Base-by-base conservation (phyloP, 2,888 invertebrate species). In the Amblyjoppa proteus region DNA sequence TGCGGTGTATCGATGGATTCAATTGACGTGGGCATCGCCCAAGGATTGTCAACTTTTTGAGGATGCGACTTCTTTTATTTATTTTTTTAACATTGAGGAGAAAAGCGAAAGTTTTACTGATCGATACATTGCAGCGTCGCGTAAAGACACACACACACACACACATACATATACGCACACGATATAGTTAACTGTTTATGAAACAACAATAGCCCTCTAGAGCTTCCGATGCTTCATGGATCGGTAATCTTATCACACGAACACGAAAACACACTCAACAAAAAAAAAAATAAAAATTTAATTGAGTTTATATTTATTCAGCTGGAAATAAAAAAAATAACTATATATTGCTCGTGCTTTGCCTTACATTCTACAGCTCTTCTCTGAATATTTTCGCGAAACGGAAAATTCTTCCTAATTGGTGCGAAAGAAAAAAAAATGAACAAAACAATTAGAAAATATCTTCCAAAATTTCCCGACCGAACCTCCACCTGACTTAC, bases 371-470 rank as follows among this genome's bases (percentile, higher is more conserved):
- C 77, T 74, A 69, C 38, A 7, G 83, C 81, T 85, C 87, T 88
- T 88, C 89, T 89, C 82, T 69, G 70, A 83, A 89, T 88, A 89
- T 89, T 89, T 84, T 87, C 82, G 75, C 81, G 34, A 68, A 11
- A 31, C 49, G 11, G 56, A 68, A 66, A 49, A 74, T 75, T 75
- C 34, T 84, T 78, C 5, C 25, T 34, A 1, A 41, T 41, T 49
- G 41, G n/a, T 38, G 61, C 34, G 28, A 61, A 16, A 31, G 13
- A 11, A 61, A 61, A 31, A 51, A 20, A 61, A 61, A 51, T 38
- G 20, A 25, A 28, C 3, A 64, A 74, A 61, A 56, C 49, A 58
- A 51, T 31, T 61, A 2, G 25, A 28, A 53, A 68, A 38, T 38
- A 4, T 76, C 53, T 61, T 66, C 11, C 28, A 28, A 20, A 16